Evolutionary conservation across 1,140 invertebrate species (phyloP).

Genomic region (Megalopta genalis): DNA sequence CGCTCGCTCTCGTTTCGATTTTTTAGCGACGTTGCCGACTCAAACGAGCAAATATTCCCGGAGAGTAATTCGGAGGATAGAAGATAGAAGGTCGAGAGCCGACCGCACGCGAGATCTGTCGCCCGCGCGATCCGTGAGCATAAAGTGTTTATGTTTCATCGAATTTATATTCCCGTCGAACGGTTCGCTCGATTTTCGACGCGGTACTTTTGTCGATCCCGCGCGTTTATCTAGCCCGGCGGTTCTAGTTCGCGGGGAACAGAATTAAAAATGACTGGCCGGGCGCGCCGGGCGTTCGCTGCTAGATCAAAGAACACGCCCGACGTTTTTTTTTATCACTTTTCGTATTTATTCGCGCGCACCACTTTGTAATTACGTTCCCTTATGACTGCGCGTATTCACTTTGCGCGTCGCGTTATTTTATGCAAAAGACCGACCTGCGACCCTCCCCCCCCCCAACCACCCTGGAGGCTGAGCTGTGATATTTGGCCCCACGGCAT

Average conservation of each 20-base stretch:
- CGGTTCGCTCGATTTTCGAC: not conserved
- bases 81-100: not conserved
- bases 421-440: not conserved
- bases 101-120: not conserved
- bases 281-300: no score
- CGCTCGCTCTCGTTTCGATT: not conserved
- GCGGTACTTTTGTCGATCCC: no score
- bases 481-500: no score
- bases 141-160: not conserved
- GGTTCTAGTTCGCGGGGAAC: no score
- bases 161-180: not conserved
- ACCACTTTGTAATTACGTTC: slow-evolving; percentile 9
- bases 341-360: not conserved
- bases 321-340: not conserved
- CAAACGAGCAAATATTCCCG: not conserved
- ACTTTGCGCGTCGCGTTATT: slow-evolving; percentile 24
- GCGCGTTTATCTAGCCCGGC: no score
- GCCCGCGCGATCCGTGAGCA: no score
- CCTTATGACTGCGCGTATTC: not conserved
- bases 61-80: not conserved
- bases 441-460: no score
- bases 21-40: not conserved
- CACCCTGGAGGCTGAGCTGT: no score
- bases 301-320: not conserved
- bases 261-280: no score